Conservation (phyloP, 2,888 invertebrate genomes). For the Rhagium mordax region DNA sequence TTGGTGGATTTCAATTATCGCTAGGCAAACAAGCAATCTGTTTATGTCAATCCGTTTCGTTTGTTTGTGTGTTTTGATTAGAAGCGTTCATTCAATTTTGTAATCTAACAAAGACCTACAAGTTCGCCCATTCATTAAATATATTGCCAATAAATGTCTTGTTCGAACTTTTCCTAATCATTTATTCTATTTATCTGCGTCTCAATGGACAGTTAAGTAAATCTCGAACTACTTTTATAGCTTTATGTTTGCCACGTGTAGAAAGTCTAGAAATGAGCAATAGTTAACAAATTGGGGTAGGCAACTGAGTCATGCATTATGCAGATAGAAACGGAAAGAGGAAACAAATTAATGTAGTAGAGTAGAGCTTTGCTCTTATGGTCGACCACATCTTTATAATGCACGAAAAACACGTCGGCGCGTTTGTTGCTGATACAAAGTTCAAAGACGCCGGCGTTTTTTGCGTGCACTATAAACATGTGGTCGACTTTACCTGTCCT, state of each 20-base stretch:
- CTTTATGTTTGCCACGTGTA: not conserved
- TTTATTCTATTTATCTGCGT: not conserved
- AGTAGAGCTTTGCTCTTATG: too few relatives aligned
- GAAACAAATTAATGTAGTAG: too few relatives aligned
- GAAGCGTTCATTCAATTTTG: not conserved
- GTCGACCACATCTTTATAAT: too few relatives aligned
- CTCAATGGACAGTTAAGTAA: not conserved
- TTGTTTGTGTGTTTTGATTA: conserved; percentile 5
- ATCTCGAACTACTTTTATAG: not conserved
- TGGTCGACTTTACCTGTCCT: too few relatives aligned
- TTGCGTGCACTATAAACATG: too few relatives aligned
- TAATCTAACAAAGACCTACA: not conserved
- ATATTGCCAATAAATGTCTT: not conserved
- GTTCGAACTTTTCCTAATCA: conserved; percentile 9
- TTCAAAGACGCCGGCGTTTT: too few relatives aligned
- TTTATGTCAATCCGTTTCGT: not conserved
- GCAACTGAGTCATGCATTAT: not conserved
- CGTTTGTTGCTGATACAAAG: too few relatives aligned
- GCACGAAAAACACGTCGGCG: too few relatives aligned
- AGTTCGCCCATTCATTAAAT: not conserved
- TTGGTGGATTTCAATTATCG: not conserved
- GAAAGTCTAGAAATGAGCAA: not conserved
- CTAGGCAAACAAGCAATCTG: conserved; percentile 7
- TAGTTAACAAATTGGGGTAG: not conserved
- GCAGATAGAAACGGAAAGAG: not conserved